Base-by-base conservation (phyloP, 1,140 invertebrate species). In the Lithobius niger region DNA sequence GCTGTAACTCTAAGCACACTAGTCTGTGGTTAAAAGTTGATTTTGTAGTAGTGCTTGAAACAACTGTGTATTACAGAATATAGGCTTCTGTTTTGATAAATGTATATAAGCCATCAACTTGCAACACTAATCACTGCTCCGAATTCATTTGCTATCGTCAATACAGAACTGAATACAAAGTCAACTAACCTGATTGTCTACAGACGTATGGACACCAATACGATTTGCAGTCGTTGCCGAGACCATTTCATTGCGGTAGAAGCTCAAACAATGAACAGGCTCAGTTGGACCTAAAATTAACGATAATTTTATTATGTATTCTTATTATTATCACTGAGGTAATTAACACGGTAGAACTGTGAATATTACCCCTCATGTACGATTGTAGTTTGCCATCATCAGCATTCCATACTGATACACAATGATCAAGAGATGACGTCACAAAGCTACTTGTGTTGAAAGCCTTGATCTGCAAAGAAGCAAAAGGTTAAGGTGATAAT, bases 381-480 rank as follows among this genome's bases (percentile, higher is more conserved):
- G 82, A 88, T 58, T 84, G 82, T 2, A 92, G 75, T 70, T 86
- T 88, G 21, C 84, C 86, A 67, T 94, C 90, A 53, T 77, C 71
- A 18, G 76, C 65, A 69, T 82, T 84, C 90, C 92, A 97, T 1
- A 93, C 79, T 48, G 83, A 84, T 27, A 94, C 80, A 24, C 82
- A 84, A 66, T 93, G 88, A 70, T 97, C 93, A 59, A 95, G 73
- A 4, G 91, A 88, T 4, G 89, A 91, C 57, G 87, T 93, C 1
- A 96, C 77, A 56, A 96, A 74, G 25, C 79, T 80, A 36, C 81
- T 80, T 62, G 89, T 84, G 68, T 82, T 83, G 24, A 82, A 77
- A 0, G 82, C 82, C 10, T 71, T 67, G 42, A 72, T 61, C 69
- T 69, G n/a, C n/a, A 10, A 10, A 58, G 25, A 43, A n/a, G n/a